Evolutionary conservation across 1,140 invertebrate genomes (phyloP).

Genomic region (Drosophila quadrilineata): DNA sequence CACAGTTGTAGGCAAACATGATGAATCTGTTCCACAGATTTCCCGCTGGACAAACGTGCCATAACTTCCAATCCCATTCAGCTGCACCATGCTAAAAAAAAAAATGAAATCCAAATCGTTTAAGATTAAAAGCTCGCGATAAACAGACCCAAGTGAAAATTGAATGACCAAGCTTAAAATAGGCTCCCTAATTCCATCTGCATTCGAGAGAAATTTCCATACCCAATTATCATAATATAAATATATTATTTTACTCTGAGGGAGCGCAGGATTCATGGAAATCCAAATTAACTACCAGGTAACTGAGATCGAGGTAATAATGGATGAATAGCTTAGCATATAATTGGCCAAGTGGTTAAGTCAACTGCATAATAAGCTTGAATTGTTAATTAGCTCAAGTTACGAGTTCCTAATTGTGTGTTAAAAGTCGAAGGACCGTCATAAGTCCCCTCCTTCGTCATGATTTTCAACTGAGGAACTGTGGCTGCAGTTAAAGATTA

Average conservation of each 20-base stretch:
- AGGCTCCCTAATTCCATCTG: conserved; percentile 12
- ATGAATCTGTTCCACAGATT: conserved; percentile 75
- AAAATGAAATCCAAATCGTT: conserved; percentile 75
- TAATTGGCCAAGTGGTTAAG: conserved; percentile 7
- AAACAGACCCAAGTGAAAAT: conserved; percentile 61
- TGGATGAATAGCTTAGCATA: conserved; percentile 22
- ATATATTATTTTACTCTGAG: too few species aligned
- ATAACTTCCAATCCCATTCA: background rate
- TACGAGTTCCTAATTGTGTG: conserved; percentile 1
- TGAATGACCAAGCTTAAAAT: conserved; percentile 19
- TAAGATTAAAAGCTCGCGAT: conserved; percentile 74
- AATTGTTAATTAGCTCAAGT: conserved; percentile 1
- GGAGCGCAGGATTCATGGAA: conserved; percentile 5
- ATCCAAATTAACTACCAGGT: conserved; percentile 43
- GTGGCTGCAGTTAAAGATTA: too few species aligned
- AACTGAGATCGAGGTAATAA: conserved; percentile 14
- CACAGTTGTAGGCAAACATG: conserved; percentile 74
- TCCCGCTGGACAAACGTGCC: conserved; percentile 61
- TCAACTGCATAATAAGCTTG: conserved; percentile 14
- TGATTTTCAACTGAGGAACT: too few species aligned
- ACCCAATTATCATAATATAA: conserved; percentile 67
- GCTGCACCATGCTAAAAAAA: conserved; percentile 1
- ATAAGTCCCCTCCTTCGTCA: too few species aligned
- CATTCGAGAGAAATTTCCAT: conserved; percentile 69
- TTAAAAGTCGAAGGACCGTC: too few species aligned